Evolutionary conservation across 1,140 invertebrate species (phyloP).

Genomic region (Eriosoma lanigerum): DNA sequence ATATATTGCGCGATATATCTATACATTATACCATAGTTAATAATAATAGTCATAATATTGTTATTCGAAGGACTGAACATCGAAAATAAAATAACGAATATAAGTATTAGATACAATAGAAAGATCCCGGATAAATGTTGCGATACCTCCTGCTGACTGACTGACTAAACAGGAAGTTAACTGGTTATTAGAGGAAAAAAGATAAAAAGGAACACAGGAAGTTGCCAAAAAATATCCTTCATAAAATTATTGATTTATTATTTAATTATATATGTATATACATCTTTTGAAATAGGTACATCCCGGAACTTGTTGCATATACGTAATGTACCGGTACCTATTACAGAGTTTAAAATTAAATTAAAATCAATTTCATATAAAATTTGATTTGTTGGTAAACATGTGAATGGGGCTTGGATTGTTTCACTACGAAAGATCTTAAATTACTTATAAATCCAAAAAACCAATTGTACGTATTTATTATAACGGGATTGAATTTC

Average conservation of each 20-base stretch:
- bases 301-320: not conserved
- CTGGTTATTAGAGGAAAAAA: not conserved
- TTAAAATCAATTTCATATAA: no score
- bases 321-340: no score
- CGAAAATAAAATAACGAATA: constrained; percentile 7
- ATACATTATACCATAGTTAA: constrained; percentile 15
- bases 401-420: no score
- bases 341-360: no score
- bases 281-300: not conserved
- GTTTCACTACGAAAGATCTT: no score
- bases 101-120: constrained; percentile 9
- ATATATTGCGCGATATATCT: not conserved
- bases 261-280: not conserved
- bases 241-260: not conserved
- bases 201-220: constrained; percentile 31
- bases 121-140: not conserved
- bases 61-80: constrained; percentile 34
- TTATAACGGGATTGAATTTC: no score
- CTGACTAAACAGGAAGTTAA: constrained; percentile 33
- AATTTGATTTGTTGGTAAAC: no score
- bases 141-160: constrained; percentile 17
- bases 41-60: constrained; percentile 9
- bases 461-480: no score
- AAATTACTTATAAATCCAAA: no score
- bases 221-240: constrained; percentile 22